Base-by-base conservation (phyloP, 1,140 invertebrate species). In the Drosophila micromelanica region DNA sequence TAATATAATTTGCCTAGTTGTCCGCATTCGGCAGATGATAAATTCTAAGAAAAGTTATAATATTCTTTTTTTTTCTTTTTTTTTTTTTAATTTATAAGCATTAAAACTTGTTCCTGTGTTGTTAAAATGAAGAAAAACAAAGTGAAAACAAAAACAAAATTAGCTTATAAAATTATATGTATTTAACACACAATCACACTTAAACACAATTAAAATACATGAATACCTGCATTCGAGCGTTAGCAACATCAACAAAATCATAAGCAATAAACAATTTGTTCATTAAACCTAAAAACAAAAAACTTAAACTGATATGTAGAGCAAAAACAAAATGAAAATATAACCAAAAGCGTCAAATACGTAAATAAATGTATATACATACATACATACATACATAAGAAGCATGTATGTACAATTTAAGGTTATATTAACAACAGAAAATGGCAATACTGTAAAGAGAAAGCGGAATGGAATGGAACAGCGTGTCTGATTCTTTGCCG, bases 31-130 rank as follows among this genome's bases (percentile, higher is more conserved):
- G 48, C 32, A 67, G 32, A 51, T 13, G 46, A 43, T 17, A 27
- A 62, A 62, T 42, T 51, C 38, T 42, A 59, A 70, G 13, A 30
- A 49, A 7, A 11, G 30, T 52, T 55, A 72, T 52, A 17, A 32
- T 27, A 37, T 30, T 52, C 51, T 62, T 69, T 65, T 73, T 78
- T 70, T 48, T 23, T 48, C 40, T 56, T 62, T 69, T 65, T 73
- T 78, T 70, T 48, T 23, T 48, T 43, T 76, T 65, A 69, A 55
- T 71, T 75, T 65, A 12, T 55, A 77, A 68, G 35, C 7, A 72
- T 86, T 87, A 35, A 87, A 82, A 87, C 84, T 82, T 89, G 82
- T 87, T 87, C 82, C 82, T 87, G 82, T 82, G 82, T 89, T 87
- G 84, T 87, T 87, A 78, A 87, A 76, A 71, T 76, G 65, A 73